A percentile compares a stretch with the other conserved stretches of the same genome.
Evolutionary conservation across 2,797 vertebrate genomes (phyloP).

Genomic region (Cynodonichthys magdalenae): DNA sequence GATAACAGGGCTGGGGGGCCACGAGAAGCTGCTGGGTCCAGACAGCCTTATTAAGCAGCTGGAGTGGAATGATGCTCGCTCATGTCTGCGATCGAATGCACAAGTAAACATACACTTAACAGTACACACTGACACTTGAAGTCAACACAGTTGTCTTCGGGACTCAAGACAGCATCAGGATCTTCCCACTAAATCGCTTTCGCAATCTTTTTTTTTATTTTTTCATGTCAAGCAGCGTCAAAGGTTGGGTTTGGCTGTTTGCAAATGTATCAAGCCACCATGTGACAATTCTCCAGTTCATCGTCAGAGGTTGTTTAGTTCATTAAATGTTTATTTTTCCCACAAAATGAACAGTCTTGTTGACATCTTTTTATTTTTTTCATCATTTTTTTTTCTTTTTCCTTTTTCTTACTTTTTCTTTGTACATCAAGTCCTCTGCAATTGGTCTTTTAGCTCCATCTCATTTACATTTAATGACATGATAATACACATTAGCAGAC

Average conservation of each 20-base stretch:
- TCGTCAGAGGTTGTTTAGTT: conserved; percentile 48
- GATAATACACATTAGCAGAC: conserved; percentile 94
- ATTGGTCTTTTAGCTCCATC: conserved; percentile 82
- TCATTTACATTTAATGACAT: conserved; percentile 90
- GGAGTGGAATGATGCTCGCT: conserved; percentile 81
- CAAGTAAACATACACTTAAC: conserved; percentile 68
- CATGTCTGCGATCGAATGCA: conserved; percentile 76
- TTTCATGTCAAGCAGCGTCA: conserved; percentile 49
- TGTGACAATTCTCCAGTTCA: conserved; percentile 9
- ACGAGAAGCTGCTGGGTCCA: conserved; percentile 89
- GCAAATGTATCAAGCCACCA: conserved; percentile 28
- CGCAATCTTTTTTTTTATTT: conserved; percentile 57
- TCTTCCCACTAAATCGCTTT: conserved; percentile 66
- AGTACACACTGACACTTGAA: conserved; percentile 45
- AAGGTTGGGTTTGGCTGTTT: conserved; percentile 36
- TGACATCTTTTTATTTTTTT: conserved; percentile 41
- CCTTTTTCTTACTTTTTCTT: conserved; percentile 27
- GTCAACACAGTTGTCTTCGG: conserved; percentile 63
- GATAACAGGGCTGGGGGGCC: conserved; percentile 93
- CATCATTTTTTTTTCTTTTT: neutral
- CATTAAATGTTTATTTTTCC: conserved; percentile 57
- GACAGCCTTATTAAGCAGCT: conserved; percentile 85
- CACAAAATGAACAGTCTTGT: conserved; percentile 39
- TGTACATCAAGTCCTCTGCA: conserved; percentile 69
- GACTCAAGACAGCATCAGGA: conserved; percentile 69